Evolutionary conservation across 1,140 invertebrate species (phyloP).

Genomic region (Tribolium castaneum): DNA sequence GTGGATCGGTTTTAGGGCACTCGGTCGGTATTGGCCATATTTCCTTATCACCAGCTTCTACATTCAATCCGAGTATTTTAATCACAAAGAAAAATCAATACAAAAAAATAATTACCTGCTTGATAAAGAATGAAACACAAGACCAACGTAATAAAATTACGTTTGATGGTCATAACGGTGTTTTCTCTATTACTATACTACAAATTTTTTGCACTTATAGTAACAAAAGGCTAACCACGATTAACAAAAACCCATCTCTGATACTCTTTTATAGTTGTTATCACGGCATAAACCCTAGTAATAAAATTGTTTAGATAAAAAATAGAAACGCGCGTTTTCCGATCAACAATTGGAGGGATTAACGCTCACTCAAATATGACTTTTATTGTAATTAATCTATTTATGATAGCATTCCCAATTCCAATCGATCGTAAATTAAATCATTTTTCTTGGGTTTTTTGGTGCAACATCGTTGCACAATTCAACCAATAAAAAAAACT

Average conservation of each 20-base stretch:
- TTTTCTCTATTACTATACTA: slow-evolving; percentile 22
- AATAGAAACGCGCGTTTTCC: not conserved
- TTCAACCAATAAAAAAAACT: not conserved
- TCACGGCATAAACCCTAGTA: not conserved
- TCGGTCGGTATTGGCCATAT: slow-evolving; percentile 29
- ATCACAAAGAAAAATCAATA: not conserved
- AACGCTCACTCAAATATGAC: not conserved
- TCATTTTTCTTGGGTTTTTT: not conserved
- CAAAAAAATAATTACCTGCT: not conserved
- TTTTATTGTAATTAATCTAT: not conserved
- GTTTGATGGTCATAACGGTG: not conserved
- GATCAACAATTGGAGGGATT: slow-evolving; percentile 4
- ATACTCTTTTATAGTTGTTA: slow-evolving; percentile 1
- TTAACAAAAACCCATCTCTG: not conserved
- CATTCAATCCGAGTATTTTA: not conserved
- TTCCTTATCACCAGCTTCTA: slow-evolving; percentile 17
- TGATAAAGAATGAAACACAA: not conserved
- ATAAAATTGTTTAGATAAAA: slow-evolving; percentile 7
- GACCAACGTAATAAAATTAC: not conserved
- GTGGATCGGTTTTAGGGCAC: slow-evolving; percentile 4
- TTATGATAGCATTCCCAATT: not conserved
- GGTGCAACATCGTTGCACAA: too few relatives aligned
- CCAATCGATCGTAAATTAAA: not conserved
- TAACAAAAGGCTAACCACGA: slow-evolving; percentile 6
- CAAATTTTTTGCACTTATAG: slow-evolving; percentile 21